Evolutionary conservation across 2,113 vertebrate genomes (phyloP).

Genomic region (Siphamia tubifer): DNA sequence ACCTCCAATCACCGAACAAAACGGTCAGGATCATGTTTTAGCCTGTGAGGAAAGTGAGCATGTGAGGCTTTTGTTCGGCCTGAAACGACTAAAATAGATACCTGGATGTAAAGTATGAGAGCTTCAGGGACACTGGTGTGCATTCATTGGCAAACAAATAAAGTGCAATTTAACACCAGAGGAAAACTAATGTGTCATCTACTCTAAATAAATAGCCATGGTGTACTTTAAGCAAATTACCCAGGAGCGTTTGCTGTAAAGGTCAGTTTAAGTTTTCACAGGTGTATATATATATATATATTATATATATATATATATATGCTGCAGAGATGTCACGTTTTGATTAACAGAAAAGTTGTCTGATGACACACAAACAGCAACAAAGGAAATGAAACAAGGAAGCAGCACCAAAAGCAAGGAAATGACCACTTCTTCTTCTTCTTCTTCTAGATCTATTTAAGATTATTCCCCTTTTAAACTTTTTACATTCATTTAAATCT

Average conservation of each 20-base stretch:
- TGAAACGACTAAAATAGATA: conserved; percentile 29
- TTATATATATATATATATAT: no score
- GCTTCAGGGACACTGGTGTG: conserved; percentile 5
- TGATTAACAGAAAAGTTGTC: not conserved
- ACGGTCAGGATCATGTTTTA: conserved; percentile 31
- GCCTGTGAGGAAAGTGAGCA: conserved; percentile 12
- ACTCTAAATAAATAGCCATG: conserved; percentile 17
- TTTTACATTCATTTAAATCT: no score
- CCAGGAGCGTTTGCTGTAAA: conserved; percentile 8
- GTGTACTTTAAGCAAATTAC: conserved; percentile 31
- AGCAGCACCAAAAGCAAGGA: not conserved
- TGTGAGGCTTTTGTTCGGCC: conserved; percentile 31
- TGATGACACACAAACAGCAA: not conserved
- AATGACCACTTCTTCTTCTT: not conserved
- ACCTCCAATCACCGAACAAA: conserved; percentile 30
- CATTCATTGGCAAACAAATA: conserved; percentile 37
- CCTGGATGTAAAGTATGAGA: conserved; percentile 17
- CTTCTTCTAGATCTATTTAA: not conserved
- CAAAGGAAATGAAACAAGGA: not conserved
- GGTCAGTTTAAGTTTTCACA: not conserved
- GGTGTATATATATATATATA: no score
- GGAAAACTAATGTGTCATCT: conserved; percentile 26
- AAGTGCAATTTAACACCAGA: conserved; percentile 28
- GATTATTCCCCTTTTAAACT: no score
- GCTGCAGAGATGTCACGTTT: not conserved